A percentile compares a stretch with the other conserved stretches of the same genome.
Conservation (phyloP, 2,888 invertebrate genomes). For the Microctonus hyperodae region DNA sequence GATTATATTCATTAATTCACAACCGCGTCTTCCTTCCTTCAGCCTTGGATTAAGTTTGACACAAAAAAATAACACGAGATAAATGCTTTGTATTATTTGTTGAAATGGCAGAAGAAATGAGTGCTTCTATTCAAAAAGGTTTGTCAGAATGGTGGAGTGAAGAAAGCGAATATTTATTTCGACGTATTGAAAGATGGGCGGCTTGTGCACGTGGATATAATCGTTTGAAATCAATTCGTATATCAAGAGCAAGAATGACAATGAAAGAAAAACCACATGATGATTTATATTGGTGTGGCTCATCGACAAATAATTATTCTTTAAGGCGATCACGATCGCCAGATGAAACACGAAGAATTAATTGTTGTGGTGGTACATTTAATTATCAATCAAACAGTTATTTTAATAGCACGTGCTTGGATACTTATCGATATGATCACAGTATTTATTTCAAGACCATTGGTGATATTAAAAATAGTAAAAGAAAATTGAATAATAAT, state of each 20-base stretch:
- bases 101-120: constrained; percentile 41
- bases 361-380: constrained; percentile 53
- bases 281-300: not conserved
- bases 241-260: constrained; percentile 51
- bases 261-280: constrained; percentile 47
- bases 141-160: constrained; percentile 59
- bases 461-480: constrained; percentile 54
- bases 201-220: constrained; percentile 58
- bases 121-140: constrained; percentile 43
- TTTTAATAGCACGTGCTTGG: constrained; percentile 55
- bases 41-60: not conserved
- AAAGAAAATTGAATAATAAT: constrained; percentile 22
- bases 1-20: not conserved
- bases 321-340: constrained; percentile 40
- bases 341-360: constrained; percentile 51
- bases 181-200: constrained; percentile 58
- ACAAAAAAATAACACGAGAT: not conserved
- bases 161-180: constrained; percentile 57
- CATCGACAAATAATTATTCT: not conserved
- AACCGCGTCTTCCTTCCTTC: constrained; percentile 12
- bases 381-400: constrained; percentile 56
- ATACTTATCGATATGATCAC: constrained; percentile 58
- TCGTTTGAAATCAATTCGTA: constrained; percentile 51
- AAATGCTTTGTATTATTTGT: constrained; percentile 32
- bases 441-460: constrained; percentile 61